These are phyloP conservation scores for Rhinogobio ventralis DNA, from an alignment of 2,797 vertebrate species.

Conservation along the genomic window DNA sequence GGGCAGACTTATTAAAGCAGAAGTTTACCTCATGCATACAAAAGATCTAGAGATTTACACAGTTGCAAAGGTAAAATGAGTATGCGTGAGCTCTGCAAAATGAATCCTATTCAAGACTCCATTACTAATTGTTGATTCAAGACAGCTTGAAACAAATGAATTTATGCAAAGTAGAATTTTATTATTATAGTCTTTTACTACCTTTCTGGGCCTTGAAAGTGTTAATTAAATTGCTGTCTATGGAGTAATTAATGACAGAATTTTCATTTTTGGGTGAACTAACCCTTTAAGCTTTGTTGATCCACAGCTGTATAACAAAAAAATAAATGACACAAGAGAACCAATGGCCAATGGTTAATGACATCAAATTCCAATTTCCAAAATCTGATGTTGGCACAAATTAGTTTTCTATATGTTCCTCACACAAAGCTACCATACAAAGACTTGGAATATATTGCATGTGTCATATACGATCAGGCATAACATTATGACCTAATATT, in stretches of 20 bases:
- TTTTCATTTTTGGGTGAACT: too few species aligned
- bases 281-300: too few species aligned
- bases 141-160: background rate
- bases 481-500: too few species aligned
- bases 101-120: background rate
- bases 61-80: background rate
- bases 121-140: background rate
- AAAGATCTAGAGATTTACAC: constrained; percentile 10
- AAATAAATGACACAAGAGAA: background rate
- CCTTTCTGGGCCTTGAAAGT: too few species aligned
- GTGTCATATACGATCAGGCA: background rate
- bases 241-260: too few species aligned
- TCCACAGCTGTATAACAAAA: too few species aligned
- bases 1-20: constrained; percentile 36
- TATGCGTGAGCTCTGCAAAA: constrained; percentile 1
- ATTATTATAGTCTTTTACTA: too few species aligned
- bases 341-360: background rate
- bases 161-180: background rate
- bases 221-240: too few species aligned
- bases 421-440: background rate
- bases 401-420: background rate
- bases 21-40: constrained; percentile 31
- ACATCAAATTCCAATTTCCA: background rate
- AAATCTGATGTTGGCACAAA: background rate
- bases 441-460: background rate